Conservation (phyloP, 1,140 invertebrate genomes). For the Drosophila malerkotliana region DNA sequence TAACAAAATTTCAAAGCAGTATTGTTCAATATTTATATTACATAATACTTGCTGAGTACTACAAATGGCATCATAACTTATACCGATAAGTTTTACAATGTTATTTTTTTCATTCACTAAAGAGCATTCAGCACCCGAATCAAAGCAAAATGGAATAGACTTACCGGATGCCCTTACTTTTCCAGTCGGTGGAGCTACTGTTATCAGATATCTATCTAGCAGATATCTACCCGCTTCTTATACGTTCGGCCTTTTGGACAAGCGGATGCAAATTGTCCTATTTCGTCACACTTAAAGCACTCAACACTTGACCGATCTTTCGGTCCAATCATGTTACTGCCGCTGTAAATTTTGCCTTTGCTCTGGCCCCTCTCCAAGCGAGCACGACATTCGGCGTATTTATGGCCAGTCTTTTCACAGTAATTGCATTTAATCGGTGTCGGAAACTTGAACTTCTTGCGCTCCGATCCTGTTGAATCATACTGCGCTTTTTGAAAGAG, state of each 20-base stretch:
- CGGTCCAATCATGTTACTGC: neutral
- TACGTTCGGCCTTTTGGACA: neutral
- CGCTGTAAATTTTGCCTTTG: neutral
- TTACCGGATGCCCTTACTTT: conserved; percentile 7
- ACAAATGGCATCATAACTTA: too few relatives aligned
- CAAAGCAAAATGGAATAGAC: conserved; percentile 23
- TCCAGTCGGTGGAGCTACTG: conserved; percentile 4
- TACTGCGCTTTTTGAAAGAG: neutral
- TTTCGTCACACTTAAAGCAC: conserved; percentile 6
- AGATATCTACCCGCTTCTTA: conserved; percentile 5
- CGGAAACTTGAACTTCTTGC: conserved; percentile 6
- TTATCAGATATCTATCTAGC: neutral
- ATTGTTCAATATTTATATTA: too few relatives aligned
- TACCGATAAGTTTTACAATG: too few relatives aligned
- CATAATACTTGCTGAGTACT: too few relatives aligned
- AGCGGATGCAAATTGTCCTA: neutral
- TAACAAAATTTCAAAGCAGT: too few relatives aligned
- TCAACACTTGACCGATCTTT: conserved; percentile 8
- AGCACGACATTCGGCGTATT: neutral
- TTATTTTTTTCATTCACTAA: too few relatives aligned
- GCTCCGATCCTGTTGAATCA: conserved; percentile 1
- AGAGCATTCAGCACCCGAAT: conserved; percentile 1
- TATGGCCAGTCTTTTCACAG: neutral
- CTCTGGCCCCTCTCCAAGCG: conserved; percentile 8
- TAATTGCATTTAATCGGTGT: conserved; percentile 1